Percentiles rank a stretch among this genome's conserved stretches.
Conservation (phyloP, 2,888 invertebrate genomes). For the Chouioia cunea region DNA sequence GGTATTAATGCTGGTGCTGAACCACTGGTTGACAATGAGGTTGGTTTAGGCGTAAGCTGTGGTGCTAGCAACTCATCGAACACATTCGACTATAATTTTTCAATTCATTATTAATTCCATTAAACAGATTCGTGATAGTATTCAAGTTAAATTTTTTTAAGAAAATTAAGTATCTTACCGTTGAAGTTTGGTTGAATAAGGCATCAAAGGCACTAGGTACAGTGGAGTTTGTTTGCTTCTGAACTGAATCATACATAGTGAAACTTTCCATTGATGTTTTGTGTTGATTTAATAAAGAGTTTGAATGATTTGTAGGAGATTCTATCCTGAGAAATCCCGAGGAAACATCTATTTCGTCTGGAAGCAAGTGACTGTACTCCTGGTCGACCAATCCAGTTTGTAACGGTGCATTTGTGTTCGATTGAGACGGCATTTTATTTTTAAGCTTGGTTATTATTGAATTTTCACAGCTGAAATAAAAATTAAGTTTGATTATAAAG, state of each 20-base stretch:
- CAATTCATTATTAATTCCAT: conserved; percentile 2
- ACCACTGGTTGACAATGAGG: conserved; percentile 49
- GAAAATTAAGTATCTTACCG: conserved; percentile 31
- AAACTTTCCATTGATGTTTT: conserved; percentile 42
- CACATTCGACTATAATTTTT: conserved; percentile 29
- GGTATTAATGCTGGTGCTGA: conserved; percentile 82
- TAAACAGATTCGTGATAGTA: neutral
- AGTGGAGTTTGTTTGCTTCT: conserved; percentile 36
- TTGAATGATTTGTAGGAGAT: conserved; percentile 56
- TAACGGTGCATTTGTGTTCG: conserved; percentile 34
- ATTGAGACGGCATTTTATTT: conserved; percentile 47
- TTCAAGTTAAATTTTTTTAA: neutral
- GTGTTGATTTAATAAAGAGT: conserved; percentile 34
- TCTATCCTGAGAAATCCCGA: conserved; percentile 66
- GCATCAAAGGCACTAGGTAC: conserved; percentile 35
- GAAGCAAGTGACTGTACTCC: conserved; percentile 23
- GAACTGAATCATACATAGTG: conserved; percentile 39
- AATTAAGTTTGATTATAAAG: neutral
- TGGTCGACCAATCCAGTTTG: conserved; percentile 22
- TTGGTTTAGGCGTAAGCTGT: conserved; percentile 24
- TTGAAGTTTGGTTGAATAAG: conserved; percentile 39
- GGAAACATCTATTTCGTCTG: conserved; percentile 40
- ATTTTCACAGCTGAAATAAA: conserved; percentile 43
- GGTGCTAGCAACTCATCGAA: conserved; percentile 38
- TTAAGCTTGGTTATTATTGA: conserved; percentile 47